These are phyloP conservation scores for Notodonta ziczac DNA, from an alignment of 2,888 invertebrate genomes.

Conservation along the genomic window DNA sequence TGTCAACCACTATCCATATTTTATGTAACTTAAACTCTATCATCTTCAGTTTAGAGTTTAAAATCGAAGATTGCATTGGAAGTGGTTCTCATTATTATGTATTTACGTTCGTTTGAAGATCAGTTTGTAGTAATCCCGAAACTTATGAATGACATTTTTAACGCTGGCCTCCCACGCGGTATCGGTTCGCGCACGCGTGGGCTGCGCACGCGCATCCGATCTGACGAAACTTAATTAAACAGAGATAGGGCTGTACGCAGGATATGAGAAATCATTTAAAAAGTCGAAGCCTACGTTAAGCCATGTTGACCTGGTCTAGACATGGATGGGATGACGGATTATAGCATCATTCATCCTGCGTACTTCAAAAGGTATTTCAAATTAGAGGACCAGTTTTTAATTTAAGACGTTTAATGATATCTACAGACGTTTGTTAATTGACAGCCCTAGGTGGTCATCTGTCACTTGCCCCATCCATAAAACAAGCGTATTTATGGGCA, in stretches of 20 bases:
- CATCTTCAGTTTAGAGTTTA: neutral
- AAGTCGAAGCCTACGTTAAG: too few species aligned
- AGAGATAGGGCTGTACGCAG: neutral
- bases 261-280: too few species aligned
- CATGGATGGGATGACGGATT: too few species aligned
- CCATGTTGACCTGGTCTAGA: too few species aligned
- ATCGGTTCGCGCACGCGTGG: conserved; percentile 2
- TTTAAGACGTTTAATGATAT: too few species aligned
- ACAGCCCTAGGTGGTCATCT: conserved; percentile 9
- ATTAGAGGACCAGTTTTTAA: too few species aligned
- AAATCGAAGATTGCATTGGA: neutral
- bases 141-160: conserved; percentile 6
- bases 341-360: too few species aligned
- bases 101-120: neutral
- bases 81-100: neutral
- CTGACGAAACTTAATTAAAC: conserved; percentile 3
- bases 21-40: neutral
- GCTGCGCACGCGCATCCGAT: conserved; percentile 3
- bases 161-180: neutral
- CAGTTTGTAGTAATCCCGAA: conserved; percentile 3
- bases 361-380: too few species aligned
- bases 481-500: conserved; percentile 22
- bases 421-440: neutral
- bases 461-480: conserved; percentile 18
- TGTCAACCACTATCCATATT: neutral